Evolutionary conservation across 2,113 vertebrate species (phyloP).

Genomic region (Anas platyrhynchos): DNA sequence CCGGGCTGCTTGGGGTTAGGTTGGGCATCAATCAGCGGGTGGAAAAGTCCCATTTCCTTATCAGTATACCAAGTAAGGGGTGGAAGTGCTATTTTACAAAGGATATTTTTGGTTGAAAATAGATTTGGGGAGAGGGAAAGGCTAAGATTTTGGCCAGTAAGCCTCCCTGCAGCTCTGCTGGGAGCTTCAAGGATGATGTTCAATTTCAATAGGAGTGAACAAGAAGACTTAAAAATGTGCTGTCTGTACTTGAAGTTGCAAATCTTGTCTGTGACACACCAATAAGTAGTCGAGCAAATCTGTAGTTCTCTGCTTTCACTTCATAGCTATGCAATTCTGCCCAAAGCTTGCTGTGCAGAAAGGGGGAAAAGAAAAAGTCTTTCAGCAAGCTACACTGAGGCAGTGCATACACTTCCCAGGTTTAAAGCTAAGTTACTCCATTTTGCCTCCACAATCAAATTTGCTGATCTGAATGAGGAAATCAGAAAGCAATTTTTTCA

Average conservation of each 20-base stretch:
- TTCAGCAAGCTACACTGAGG: neutral
- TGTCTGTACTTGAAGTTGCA: neutral
- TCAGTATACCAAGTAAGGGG: fast-evolving
- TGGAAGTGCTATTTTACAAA: neutral
- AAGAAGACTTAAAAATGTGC: neutral
- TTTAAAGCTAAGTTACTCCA: neutral
- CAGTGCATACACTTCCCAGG: neutral
- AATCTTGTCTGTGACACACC: neutral
- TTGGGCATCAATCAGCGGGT: too few relatives aligned
- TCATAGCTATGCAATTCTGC: neutral
- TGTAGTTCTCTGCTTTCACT: neutral
- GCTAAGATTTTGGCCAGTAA: neutral
- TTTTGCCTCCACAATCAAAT: neutral
- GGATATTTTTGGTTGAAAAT: neutral
- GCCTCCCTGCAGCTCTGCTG: neutral
- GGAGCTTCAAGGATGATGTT: neutral
- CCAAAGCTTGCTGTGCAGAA: neutral
- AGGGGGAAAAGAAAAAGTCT: neutral
- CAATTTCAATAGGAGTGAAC: neutral
- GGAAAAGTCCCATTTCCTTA: neutral
- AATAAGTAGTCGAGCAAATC: neutral
- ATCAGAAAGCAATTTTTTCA: neutral
- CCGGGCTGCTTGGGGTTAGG: too few relatives aligned
- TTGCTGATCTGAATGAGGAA: neutral
- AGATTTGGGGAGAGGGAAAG: too few relatives aligned